Evolutionary conservation across 1,140 invertebrate genomes (phyloP).

Genomic region (Brachionus manjavacas): DNA sequence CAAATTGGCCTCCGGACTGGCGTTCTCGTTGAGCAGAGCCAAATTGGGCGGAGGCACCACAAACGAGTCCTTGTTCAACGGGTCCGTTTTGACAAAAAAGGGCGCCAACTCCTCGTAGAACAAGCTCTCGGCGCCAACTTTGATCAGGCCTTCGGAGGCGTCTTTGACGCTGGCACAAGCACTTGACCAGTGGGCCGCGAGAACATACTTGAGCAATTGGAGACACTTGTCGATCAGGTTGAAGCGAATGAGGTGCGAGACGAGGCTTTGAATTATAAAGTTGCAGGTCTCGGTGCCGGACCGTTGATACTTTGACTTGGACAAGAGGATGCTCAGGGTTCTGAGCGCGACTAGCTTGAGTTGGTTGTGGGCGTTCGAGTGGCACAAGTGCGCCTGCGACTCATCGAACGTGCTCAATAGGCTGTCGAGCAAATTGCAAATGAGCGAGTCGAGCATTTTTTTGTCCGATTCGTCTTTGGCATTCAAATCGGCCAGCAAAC

Average conservation of each 20-base stretch:
- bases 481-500: neutral
- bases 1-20: neutral
- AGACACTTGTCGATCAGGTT: slow-evolving; percentile 27
- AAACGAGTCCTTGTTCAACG: slow-evolving; percentile 39
- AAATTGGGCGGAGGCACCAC: slow-evolving; percentile 24
- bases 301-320: slow-evolving; percentile 34
- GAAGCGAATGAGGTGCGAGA: neutral
- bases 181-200: neutral
- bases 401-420: neutral
- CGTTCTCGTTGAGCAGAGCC: neutral
- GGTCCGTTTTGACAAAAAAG: slow-evolving; percentile 9
- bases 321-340: slow-evolving; percentile 56
- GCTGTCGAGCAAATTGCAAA: neutral
- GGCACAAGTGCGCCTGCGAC: neutral
- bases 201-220: neutral
- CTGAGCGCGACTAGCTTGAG: neutral
- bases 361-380: neutral
- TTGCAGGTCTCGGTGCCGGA: slow-evolving; percentile 19
- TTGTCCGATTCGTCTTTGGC: slow-evolving; percentile 24
- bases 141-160: neutral
- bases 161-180: neutral
- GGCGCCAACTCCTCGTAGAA: slow-evolving; percentile 19
- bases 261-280: slow-evolving; percentile 22
- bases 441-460: neutral
- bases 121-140: neutral